Conservation (phyloP, 37 sponge, comb jelly and placozoan species). For the Mnemiopsis leidyi region DNA sequence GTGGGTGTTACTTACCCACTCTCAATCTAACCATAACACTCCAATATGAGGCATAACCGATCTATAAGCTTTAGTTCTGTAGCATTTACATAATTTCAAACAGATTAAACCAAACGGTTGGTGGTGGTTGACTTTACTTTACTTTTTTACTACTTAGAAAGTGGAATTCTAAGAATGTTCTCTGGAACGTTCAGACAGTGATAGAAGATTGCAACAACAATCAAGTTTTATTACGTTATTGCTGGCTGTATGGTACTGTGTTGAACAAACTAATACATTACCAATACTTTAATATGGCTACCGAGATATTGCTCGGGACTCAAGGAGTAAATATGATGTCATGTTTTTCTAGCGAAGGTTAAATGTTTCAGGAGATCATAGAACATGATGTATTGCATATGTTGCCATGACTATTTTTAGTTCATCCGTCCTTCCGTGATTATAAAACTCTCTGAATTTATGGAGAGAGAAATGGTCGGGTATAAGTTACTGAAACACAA, state of each 20-base stretch:
- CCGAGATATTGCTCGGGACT: not conserved
- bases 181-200: not conserved
- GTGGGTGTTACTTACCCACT: too few species aligned
- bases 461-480: too few species aligned
- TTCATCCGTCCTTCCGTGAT: too few species aligned
- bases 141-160: not conserved
- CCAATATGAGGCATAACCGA: too few species aligned
- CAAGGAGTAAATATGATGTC: not conserved
- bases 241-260: not conserved
- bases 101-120: not conserved
- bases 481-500: too few species aligned
- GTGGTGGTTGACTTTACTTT: not conserved
- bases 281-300: not conserved
- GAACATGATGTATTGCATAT: not conserved
- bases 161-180: not conserved
- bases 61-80: too few species aligned
- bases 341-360: not conserved
- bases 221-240: not conserved
- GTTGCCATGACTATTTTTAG: not conserved
- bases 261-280: not conserved
- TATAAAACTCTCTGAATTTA: too few species aligned
- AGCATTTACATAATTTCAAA: not conserved
- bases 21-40: too few species aligned
- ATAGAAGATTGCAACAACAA: not conserved
- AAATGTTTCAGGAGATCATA: not conserved